Base-by-base conservation (phyloP, 1,140 invertebrate genomes). In the Pseudomyrmex cubaensis region DNA sequence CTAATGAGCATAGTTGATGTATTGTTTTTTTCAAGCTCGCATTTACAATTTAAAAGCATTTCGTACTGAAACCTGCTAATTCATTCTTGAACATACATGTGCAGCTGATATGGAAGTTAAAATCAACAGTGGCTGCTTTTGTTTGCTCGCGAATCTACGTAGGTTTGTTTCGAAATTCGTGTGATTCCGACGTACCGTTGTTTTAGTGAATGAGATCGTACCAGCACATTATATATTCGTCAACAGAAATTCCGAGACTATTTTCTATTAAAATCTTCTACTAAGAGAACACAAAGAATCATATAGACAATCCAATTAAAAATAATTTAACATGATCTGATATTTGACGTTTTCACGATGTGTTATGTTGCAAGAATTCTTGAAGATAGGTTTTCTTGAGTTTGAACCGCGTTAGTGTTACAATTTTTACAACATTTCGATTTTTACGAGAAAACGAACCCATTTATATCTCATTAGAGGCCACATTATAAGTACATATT, bases 1-100 rank as follows among this genome's bases (percentile, higher is more conserved):
- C 9, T 22, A 20, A n/a, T 9, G 0, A n/a, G 35, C 7, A 25
- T 25, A 35, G 7, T 35, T 35, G 4, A 35, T 35, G 35, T 7
- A 35, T 35, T 25, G 25, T 35, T 35, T 35, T 35, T 35, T 35
- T 35, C 35, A 35, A 35, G 35, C 5, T 35, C 35, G 2, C 46
- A 54, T 54, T 52, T 44, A 13, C 10, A 62, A 62, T 75, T 62
- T 57, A 50, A 76, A 66, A 22, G 52, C 9, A n/a, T 66, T 17
- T 52, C 10, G 15, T 8, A 2, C 2, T 0, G 20, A 35, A 5
- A 35, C 5, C 20, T 44, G 1, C 62, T 2, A 12, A 35, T 3
- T 35, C n/a, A 74, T 50, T 50, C 62, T 59, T 57, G 5, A 52
- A 17, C 57, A 15, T 62, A 35, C 46, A 17, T 7, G 2, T 59